Evolutionary conservation across 2,113 vertebrate species (phyloP).

Genomic region (Pluvialis apricaria): DNA sequence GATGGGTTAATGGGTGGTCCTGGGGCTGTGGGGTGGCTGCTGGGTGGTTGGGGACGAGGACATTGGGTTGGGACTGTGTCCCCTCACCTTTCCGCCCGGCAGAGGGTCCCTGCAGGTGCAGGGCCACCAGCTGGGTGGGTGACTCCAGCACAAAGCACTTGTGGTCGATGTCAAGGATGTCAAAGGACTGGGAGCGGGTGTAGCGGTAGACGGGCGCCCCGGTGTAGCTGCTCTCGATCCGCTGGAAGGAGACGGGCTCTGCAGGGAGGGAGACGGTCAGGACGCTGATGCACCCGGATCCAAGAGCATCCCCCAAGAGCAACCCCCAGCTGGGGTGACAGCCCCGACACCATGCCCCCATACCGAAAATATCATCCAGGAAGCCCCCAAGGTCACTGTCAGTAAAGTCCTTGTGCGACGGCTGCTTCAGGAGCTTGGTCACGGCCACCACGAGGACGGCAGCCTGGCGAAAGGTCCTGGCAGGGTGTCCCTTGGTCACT

Average conservation of each 20-base stretch:
- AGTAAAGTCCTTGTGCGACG: fast-evolving
- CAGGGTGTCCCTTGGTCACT: not conserved
- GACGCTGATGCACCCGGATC: not conserved
- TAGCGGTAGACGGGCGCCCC: not conserved
- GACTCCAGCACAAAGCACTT: slow-evolving; percentile 50
- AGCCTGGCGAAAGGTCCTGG: not conserved
- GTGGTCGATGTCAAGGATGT: slow-evolving; percentile 35
- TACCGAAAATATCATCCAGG: slow-evolving; percentile 36
- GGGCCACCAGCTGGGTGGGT: slow-evolving; percentile 45
- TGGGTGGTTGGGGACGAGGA: not conserved
- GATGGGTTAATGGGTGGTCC: fast-evolving
- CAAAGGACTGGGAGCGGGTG: slow-evolving; percentile 47
- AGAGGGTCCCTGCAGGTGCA: slow-evolving; percentile 51
- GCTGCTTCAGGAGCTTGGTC: slow-evolving; percentile 4
- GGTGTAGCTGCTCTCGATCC: fast-evolving
- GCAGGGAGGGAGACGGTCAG: not conserved
- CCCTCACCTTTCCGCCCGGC: not conserved
- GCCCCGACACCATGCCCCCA: not conserved
- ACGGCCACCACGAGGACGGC: not conserved
- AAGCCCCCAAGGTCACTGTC: slow-evolving; percentile 36
- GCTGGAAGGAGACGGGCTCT: slow-evolving; percentile 30
- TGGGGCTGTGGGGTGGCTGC: not conserved
- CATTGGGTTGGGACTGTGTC: fast-evolving
- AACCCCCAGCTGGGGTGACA: not conserved
- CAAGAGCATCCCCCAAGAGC: not conserved